Evolutionary conservation across 2,797 vertebrate species (phyloP), one percentile per base, ranked within the genome.

Genomic region (Bryconaethiops microstoma): DNA sequence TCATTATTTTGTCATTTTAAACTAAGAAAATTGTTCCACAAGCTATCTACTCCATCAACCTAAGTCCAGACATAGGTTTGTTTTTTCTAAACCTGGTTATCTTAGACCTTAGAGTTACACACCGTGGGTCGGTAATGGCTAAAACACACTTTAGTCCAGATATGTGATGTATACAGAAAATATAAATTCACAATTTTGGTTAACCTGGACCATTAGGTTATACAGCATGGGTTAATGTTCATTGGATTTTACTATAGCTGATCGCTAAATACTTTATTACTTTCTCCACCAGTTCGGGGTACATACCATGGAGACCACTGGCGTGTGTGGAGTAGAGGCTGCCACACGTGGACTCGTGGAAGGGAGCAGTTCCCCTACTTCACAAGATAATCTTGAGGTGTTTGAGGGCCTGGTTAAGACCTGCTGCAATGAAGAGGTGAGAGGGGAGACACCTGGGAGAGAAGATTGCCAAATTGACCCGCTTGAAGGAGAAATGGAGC

Each of bases 361-460:
- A 83, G 91, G 92, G 25, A 94, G 89, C 25, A 90, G 92, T 67
- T 93, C 92, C 62, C 91, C 91, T 14, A 78, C 83, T 1, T 92
- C 89, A 87, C 90, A 93, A 85, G 94, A 94, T 48, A 88, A 91
- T 16, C 84, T 89, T 29, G 72, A 82, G 1, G 91, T 79, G 57
- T 93, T 94, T 83, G 88, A 79, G 2, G 84, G 42, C 63, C 83
- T 93, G 78, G 89, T 82, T 0, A 71, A 90, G 62, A 88, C 89
- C 80, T 95, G 93, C 80, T 91, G 93, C 29, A 83, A 89, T 10
- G 92, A 92, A 4, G 95, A 95, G 81, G 89, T 94, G 76, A 92
- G 95, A 69, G 96, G 96, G 63, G 96, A 96, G 83, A 96, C 95
- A 59, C 96, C 96, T 0, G 96, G 96, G 14, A 92, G 92, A 84